Percentiles rank a stretch among this genome's conserved stretches.
Conservation (phyloP, 2,888 invertebrate species). For the Mesochorus sp. region DNA sequence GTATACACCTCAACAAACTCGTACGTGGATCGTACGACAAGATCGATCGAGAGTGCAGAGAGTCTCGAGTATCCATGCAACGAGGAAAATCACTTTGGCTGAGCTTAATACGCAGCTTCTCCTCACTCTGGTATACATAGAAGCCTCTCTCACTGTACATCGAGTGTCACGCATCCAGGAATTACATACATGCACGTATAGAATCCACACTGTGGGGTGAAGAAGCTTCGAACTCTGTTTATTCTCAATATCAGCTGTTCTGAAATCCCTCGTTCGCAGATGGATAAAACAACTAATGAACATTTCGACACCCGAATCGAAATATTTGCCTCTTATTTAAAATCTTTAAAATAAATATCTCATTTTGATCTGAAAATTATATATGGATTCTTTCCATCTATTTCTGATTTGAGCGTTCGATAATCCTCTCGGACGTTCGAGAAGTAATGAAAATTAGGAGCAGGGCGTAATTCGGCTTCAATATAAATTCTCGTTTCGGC, state of each 20-base stretch:
- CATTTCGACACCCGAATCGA: too few species aligned
- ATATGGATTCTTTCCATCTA: too few species aligned
- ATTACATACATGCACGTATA: constrained; percentile 40
- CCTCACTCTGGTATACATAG: constrained; percentile 45
- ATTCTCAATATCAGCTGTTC: constrained; percentile 1
- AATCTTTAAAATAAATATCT: too few species aligned
- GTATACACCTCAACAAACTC: constrained; percentile 54
- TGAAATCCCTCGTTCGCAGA: constrained; percentile 9
- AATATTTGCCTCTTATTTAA: too few species aligned
- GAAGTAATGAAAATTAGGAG: too few species aligned
- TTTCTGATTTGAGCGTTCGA: too few species aligned
- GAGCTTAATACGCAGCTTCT: constrained; percentile 59
- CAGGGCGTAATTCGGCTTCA: too few species aligned
- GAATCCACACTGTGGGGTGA: constrained; percentile 35
- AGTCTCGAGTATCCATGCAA: constrained; percentile 73
- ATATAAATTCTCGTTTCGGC: too few species aligned
- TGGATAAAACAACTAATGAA: constrained; percentile 26
- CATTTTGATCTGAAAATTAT: too few species aligned
- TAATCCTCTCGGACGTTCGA: too few species aligned
- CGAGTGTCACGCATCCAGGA: constrained; percentile 47
- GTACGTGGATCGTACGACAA: constrained; percentile 56
- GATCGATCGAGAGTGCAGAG: constrained; percentile 67
- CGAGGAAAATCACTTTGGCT: constrained; percentile 77
- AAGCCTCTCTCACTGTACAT: constrained; percentile 52
- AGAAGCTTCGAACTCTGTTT: constrained; percentile 27